Evolutionary conservation across 2,113 vertebrate genomes (phyloP), one percentile per base, ranked within the genome.

Genomic region (Silurus asotus): DNA sequence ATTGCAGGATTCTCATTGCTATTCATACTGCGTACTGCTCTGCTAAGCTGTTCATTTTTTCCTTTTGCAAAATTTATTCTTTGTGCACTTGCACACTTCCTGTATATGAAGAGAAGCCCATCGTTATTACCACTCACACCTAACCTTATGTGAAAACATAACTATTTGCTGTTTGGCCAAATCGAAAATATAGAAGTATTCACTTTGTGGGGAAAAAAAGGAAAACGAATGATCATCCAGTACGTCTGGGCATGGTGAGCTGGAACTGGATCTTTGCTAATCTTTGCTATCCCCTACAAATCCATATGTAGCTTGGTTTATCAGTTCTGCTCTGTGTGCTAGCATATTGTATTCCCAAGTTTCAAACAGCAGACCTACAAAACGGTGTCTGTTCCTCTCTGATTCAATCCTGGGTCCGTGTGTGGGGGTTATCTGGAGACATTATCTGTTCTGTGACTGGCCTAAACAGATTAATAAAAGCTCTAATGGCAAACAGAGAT

Each of bases 391-490:
- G 67, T 75, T 9, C n/a, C 37, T 81, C 49, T 80, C 58, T 84
- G 82, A 85, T 84, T 78, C 81, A 88, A 87, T 85, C 90, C 93
- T 91, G 90, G 78, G 79, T 58, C 91, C 67, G 86, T 86, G 70
- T 81, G 53, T 48, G 19, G 13, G 62, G 81, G 84, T 91, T 89
- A 93, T 95, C 90, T 92, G 84, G 81, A 91, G 88, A 90, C 86
- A 92, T 92, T 92, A 93, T 90, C 88, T 88, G 76, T 87, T 88
- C 84, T 89, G 88, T 84, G 89, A 91, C 87, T 91, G 89, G 86
- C 85, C 85, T 92, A 93, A 94, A 92, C 83, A 84, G 91, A 93
- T 93, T 90, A 93, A 93, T 92, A 89, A 90, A 70, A 86, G 85
- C 77, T 87, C 82, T 88, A 86, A 88, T 89, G 90, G 88, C 79